Percentiles rank a stretch among this genome's conserved stretches.
Evolutionary conservation across 2,888 invertebrate species (phyloP).

Genomic region (Ophion ellenae): DNA sequence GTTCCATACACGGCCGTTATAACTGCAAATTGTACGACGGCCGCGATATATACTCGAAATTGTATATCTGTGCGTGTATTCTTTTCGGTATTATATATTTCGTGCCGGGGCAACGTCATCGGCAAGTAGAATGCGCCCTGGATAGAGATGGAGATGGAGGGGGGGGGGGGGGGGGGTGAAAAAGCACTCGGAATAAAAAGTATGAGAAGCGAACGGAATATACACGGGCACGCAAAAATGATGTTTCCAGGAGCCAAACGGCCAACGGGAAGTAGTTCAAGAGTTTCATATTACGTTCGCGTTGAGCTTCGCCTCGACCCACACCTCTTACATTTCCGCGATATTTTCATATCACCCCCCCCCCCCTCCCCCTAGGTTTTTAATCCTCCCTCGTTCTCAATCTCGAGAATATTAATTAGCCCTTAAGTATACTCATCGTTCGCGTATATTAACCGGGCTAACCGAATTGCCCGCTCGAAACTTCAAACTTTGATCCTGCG

Average conservation of each 20-base stretch:
- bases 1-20: conserved; percentile 39
- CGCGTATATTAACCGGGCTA: conserved; percentile 18
- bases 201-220: conserved; percentile 57
- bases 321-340: conserved; percentile 34
- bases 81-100: conserved; percentile 20
- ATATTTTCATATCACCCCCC: conserved; percentile 58
- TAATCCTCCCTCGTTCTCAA: conserved; percentile 57
- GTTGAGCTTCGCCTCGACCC: conserved; percentile 42
- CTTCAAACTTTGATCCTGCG: conserved; percentile 20
- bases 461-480: conserved; percentile 32
- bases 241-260: conserved; percentile 64
- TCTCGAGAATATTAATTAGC: conserved; percentile 59
- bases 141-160: conserved; percentile 42
- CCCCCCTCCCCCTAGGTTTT: conserved; percentile 54
- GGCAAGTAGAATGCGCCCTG: conserved; percentile 50
- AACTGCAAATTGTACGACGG: conserved; percentile 63
- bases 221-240: conserved; percentile 54
- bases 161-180: background rate
- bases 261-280: conserved; percentile 70
- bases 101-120: conserved; percentile 46
- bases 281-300: conserved; percentile 68
- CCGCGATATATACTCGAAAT: background rate
- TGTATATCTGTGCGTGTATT: background rate
- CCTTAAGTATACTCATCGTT: conserved; percentile 47
- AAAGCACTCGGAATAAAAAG: conserved; percentile 48